Evolutionary conservation across 1,140 invertebrate genomes (phyloP).

Genomic region (Oedothorax gibbosus): DNA sequence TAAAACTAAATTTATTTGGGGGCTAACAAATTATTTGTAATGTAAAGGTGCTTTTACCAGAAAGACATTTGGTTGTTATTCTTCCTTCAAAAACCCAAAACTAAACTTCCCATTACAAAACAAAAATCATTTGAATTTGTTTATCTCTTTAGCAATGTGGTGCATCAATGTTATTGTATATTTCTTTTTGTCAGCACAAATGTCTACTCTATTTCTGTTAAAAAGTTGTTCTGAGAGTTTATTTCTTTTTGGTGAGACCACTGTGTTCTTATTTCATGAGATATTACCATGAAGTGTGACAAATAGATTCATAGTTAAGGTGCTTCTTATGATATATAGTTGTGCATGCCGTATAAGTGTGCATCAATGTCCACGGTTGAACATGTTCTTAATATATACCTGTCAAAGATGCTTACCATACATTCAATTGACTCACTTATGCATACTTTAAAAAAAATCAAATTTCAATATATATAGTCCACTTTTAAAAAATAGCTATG

Average conservation of each 20-base stretch:
- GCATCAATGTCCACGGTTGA: conserved; percentile 34
- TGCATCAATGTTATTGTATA: conserved; percentile 8
- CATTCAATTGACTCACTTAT: neutral
- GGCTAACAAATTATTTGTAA: no score
- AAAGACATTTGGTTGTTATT: no score
- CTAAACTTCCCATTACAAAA: no score
- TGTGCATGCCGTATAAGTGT: conserved; percentile 57
- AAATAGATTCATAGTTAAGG: conserved; percentile 19
- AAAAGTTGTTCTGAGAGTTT: conserved; percentile 54
- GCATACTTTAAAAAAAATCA: no score
- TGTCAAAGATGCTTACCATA: conserved; percentile 26
- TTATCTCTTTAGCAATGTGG: no score
- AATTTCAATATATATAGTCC: no score
- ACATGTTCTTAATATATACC: conserved; percentile 15
- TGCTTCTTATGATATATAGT: conserved; percentile 50
- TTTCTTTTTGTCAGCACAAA: conserved; percentile 55
- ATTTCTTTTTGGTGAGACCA: conserved; percentile 51
- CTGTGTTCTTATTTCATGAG: conserved; percentile 55
- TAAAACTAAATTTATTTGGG: no score
- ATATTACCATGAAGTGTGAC: conserved; percentile 29
- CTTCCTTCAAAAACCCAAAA: no score
- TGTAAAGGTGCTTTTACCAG: no score
- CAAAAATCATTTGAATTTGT: no score
- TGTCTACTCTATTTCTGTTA: conserved; percentile 54
- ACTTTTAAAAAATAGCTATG: no score